phyloP scores from a whole-genome alignment of 2,797 vertebrate genomes.

The Pantherophis alleghaniensis region DNA sequence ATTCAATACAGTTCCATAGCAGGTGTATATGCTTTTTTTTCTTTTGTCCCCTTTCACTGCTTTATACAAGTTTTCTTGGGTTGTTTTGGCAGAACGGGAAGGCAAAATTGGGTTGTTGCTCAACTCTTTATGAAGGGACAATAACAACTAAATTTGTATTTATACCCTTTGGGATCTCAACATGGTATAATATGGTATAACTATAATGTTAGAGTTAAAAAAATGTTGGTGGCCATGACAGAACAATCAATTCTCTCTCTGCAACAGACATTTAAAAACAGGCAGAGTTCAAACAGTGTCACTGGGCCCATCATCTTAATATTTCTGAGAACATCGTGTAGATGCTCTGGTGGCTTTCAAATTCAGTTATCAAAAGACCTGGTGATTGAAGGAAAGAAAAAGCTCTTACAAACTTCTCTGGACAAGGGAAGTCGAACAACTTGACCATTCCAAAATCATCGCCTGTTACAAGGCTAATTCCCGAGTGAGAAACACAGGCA shows the following conservation, averaged over 20 bases:
- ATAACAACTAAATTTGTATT: neutral
- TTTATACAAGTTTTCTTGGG: neutral
- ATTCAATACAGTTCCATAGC: neutral
- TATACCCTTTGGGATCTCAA: neutral
- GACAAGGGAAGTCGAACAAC: conserved; percentile 97
- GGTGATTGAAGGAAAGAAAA: neutral
- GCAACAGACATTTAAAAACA: neutral
- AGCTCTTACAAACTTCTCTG: conserved; percentile 95
- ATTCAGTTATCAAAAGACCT: neutral
- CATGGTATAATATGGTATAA: neutral
- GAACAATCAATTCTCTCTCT: neutral
- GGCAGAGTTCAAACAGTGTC: neutral
- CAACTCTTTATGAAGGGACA: neutral
- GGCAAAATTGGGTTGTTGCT: neutral
- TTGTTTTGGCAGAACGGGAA: neutral
- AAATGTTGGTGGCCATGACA: neutral
- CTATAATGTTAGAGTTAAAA: neutral
- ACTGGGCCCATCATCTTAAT: neutral
- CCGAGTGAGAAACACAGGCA: conserved; percentile 96
- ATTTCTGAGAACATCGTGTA: neutral
- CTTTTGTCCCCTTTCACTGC: too few relatives aligned
- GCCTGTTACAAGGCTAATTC: conserved; percentile 93
- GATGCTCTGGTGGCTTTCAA: neutral
- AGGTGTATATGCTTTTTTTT: neutral
- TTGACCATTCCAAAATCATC: conserved; percentile 99